Percentiles rank a stretch among this genome's conserved stretches.
Conservation (phyloP, 2,888 invertebrate species). For the Drosophila yooni region DNA sequence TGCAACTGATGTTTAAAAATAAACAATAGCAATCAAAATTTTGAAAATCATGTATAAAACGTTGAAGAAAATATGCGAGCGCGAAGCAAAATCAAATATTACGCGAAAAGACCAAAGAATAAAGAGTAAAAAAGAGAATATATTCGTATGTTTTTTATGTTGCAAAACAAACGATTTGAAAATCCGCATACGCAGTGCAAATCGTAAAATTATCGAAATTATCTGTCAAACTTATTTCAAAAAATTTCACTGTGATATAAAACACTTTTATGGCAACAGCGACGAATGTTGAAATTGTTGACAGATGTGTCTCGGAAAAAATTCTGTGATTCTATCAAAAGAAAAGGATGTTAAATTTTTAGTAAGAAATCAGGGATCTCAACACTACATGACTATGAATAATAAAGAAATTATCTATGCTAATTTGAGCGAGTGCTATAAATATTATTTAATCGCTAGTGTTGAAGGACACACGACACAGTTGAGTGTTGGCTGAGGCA, state of each 20-base stretch:
- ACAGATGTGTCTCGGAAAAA: not conserved
- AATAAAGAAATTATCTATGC: not conserved
- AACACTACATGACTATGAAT: not conserved
- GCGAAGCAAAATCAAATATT: not conserved
- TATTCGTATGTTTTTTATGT: not conserved
- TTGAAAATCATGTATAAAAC: not conserved
- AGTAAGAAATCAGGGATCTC: not conserved
- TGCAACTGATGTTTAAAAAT: not conserved
- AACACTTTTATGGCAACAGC: not conserved
- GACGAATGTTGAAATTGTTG: not conserved
- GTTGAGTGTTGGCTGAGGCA: not conserved
- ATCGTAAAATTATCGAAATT: not conserved
- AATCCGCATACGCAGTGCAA: not conserved
- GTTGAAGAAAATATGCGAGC: not conserved
- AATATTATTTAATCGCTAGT: not conserved
- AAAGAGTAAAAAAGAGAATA: not conserved
- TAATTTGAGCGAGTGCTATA: not conserved
- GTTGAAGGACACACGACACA: not conserved
- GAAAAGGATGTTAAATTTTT: not conserved
- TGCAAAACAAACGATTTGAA: not conserved
- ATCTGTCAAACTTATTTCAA: not conserved
- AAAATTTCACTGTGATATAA: not conserved
- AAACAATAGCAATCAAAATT: not conserved
- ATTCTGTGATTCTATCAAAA: not conserved
- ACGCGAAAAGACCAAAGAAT: not conserved